Conservation (phyloP, 2,888 invertebrate species). For the Drosophila nigritarsus region DNA sequence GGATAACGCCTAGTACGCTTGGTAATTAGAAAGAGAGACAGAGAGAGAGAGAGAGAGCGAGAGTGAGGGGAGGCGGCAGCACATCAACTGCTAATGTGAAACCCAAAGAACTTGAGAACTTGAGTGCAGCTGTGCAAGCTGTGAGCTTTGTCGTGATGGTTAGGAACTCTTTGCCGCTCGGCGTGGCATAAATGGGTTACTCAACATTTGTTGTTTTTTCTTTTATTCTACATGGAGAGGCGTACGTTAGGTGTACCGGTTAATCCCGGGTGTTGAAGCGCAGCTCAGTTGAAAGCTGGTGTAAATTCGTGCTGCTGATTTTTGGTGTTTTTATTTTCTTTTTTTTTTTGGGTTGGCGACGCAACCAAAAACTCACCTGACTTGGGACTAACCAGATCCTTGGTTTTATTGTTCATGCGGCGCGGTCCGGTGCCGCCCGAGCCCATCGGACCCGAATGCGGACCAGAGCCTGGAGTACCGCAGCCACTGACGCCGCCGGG, state of each 20-base stretch:
- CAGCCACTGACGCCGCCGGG: conserved; percentile 84
- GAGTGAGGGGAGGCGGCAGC: conserved; percentile 24
- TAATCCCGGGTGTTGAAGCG: conserved; percentile 54
- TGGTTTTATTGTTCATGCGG: conserved; percentile 85
- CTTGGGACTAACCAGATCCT: conserved; percentile 85
- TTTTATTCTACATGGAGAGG: conserved; percentile 39
- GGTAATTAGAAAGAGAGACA: background rate
- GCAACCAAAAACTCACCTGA: conserved; percentile 82
- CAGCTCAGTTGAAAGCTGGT: conserved; percentile 41
- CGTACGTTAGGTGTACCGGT: conserved; percentile 52
- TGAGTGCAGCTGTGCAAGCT: conserved; percentile 72
- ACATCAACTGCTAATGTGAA: conserved; percentile 51
- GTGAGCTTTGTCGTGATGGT: conserved; percentile 43
- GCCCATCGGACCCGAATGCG: conserved; percentile 84
- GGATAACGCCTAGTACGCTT: conserved; percentile 19
- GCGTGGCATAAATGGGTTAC: conserved; percentile 22
- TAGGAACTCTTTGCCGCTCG: conserved; percentile 37
- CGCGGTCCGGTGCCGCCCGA: conserved; percentile 85
- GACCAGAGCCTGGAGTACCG: conserved; percentile 85
- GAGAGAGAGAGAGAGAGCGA: background rate
- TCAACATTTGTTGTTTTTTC: conserved; percentile 7
- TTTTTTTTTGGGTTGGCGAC: background rate
- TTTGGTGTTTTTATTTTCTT: conserved; percentile 2
- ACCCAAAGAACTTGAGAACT: conserved; percentile 29
- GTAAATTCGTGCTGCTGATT: conserved; percentile 34